Percentiles rank a stretch among this genome's conserved stretches.
phyloP scores from a whole-genome alignment of 2,113 vertebrate species.

The Phasianus colchicus region DNA sequence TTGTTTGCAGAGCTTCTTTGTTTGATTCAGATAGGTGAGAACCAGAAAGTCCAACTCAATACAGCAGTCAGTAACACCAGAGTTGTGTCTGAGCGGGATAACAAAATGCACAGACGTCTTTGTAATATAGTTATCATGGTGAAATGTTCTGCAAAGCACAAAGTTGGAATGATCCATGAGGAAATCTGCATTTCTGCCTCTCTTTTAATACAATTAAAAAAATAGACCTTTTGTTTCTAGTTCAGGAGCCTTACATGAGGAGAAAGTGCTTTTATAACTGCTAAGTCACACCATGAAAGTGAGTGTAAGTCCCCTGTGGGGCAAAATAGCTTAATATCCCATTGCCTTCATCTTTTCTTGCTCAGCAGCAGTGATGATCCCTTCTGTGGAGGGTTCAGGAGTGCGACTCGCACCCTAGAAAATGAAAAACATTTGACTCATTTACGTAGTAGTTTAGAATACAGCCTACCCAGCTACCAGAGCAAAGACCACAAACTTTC shows the following conservation, averaged over 20 bases:
- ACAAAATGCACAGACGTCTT: background rate
- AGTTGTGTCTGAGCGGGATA: background rate
- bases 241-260: background rate
- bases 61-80: background rate
- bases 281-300: background rate
- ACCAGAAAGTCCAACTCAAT: background rate
- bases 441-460: slow-evolving; percentile 54
- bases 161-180: background rate
- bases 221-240: background rate
- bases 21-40: background rate
- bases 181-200: background rate
- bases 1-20: background rate
- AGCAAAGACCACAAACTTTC: slow-evolving; percentile 56
- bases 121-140: background rate
- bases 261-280: background rate
- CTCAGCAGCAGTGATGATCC: background rate
- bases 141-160: background rate
- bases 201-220: background rate
- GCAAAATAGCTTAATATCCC: background rate
- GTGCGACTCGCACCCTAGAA: slow-evolving; percentile 3
- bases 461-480: background rate
- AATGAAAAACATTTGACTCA: slow-evolving; percentile 36
- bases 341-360: slow-evolving; percentile 9
- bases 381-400: slow-evolving; percentile 9
- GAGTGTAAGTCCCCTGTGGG: background rate